Evolutionary conservation across 2,888 invertebrate species (phyloP).

Genomic region (Diarsia mendica): DNA sequence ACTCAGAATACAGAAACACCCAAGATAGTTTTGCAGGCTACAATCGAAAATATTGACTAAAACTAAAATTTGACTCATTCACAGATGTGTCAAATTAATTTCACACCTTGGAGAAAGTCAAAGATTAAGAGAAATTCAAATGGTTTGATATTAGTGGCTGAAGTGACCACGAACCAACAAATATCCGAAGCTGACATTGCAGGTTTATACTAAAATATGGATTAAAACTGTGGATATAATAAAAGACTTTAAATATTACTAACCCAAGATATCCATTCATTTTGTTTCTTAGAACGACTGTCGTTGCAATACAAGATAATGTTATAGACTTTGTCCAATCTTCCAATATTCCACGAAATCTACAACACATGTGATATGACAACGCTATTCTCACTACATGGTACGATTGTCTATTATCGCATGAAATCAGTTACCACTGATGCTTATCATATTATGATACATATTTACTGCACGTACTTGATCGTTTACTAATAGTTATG

Average conservation of each 20-base stretch:
- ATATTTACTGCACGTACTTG: slow-evolving; percentile 33
- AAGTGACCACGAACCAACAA: too few relatives aligned
- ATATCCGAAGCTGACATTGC: background rate
- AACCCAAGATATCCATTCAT: background rate
- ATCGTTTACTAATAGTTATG: slow-evolving; percentile 28
- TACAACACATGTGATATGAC: background rate
- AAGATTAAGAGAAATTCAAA: background rate
- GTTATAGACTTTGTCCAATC: background rate
- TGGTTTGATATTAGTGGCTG: background rate
- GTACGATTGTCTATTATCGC: slow-evolving; percentile 29
- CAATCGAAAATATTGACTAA: background rate
- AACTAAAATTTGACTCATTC: too few relatives aligned
- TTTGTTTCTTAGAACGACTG: background rate
- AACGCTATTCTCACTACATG: slow-evolving; percentile 32
- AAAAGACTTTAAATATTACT: background rate
- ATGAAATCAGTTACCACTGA: slow-evolving; percentile 33
- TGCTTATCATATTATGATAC: slow-evolving; percentile 37
- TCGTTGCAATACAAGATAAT: background rate
- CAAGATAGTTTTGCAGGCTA: background rate
- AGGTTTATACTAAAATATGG: background rate
- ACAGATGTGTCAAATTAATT: too few relatives aligned
- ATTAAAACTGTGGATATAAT: background rate
- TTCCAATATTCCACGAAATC: background rate
- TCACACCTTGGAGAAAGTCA: background rate
- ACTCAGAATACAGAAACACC: background rate